These are phyloP conservation scores for Apeltes quadracus DNA, from an alignment of 2,113 vertebrate genomes.

Conservation along the genomic window DNA sequence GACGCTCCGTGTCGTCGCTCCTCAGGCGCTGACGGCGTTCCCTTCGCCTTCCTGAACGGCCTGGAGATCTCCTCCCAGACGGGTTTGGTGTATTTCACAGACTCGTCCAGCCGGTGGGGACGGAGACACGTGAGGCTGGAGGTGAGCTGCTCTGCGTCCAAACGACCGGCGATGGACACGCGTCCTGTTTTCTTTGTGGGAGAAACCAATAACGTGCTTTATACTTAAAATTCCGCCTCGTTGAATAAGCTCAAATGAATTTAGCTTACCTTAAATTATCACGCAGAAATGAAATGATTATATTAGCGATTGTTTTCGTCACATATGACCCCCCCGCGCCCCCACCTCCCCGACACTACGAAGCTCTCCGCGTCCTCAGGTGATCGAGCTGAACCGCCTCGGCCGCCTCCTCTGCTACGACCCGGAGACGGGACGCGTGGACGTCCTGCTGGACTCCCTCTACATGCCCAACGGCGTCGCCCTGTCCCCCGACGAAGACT, in stretches of 20 bases:
- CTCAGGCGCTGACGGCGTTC: constrained; percentile 71
- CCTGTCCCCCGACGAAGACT: constrained; percentile 71
- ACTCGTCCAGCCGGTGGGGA: constrained; percentile 82
- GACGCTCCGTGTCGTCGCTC: neutral
- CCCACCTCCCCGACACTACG: too few relatives aligned
- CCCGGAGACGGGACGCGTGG: constrained; percentile 52
- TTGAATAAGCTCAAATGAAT: too few relatives aligned
- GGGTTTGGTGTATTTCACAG: constrained; percentile 77
- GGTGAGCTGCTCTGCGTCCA: constrained; percentile 59
- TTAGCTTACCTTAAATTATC: too few relatives aligned
- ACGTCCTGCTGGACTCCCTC: constrained; percentile 71
- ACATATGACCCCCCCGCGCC: too few relatives aligned
- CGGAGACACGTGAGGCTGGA: constrained; percentile 77
- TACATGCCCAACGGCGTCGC: constrained; percentile 80
- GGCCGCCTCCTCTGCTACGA: constrained; percentile 74
- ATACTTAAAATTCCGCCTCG: too few relatives aligned
- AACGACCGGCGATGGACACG: neutral
- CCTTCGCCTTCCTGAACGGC: constrained; percentile 80
- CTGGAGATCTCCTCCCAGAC: constrained; percentile 77
- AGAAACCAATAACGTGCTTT: too few relatives aligned
- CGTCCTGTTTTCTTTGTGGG: too few relatives aligned
- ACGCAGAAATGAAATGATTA: too few relatives aligned
- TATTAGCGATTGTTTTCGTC: too few relatives aligned
- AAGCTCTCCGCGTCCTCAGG: constrained; percentile 48
- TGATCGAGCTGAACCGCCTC: constrained; percentile 77